Conservation (phyloP, 2,888 invertebrate species). For the Cenopis cana region DNA sequence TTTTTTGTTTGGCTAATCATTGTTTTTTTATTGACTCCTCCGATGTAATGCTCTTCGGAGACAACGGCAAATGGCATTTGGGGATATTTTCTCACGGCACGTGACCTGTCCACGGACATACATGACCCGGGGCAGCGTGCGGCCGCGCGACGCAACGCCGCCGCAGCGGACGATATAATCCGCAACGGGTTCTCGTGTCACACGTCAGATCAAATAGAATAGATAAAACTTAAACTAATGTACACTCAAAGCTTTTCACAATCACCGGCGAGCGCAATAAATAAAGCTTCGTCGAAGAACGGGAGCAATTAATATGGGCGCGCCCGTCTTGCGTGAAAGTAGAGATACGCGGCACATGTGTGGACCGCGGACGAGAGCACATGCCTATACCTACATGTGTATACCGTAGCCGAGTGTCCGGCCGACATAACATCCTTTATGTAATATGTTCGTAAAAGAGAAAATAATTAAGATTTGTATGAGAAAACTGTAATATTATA, state of each 20-base stretch:
- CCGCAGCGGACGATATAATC: slow-evolving; percentile 52
- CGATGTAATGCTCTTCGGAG: slow-evolving; percentile 70
- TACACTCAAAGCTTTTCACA: slow-evolving; percentile 82
- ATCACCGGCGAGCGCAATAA: slow-evolving; percentile 81
- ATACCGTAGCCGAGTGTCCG: neutral
- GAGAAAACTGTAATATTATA: slow-evolving; percentile 31
- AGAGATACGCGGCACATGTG: slow-evolving; percentile 70
- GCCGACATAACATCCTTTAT: slow-evolving; percentile 28
- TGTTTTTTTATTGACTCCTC: slow-evolving; percentile 79
- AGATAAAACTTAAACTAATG: slow-evolving; percentile 82
- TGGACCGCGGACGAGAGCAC: slow-evolving; percentile 56
- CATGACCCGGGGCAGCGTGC: slow-evolving; percentile 13
- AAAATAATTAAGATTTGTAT: slow-evolving; percentile 17
- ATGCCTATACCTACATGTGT: slow-evolving; percentile 46
- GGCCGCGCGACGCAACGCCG: slow-evolving; percentile 42
- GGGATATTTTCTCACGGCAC: slow-evolving; percentile 71
- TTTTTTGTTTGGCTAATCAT: slow-evolving; percentile 81
- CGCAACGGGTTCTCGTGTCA: slow-evolving; percentile 68
- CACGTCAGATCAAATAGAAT: slow-evolving; percentile 77
- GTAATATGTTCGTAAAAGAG: slow-evolving; percentile 17
- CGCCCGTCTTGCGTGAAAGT: slow-evolving; percentile 81
- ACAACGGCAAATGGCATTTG: slow-evolving; percentile 66
- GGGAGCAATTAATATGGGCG: slow-evolving; percentile 85
- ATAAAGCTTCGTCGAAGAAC: slow-evolving; percentile 83
- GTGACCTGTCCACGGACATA: slow-evolving; percentile 45